Evolutionary conservation across 2,888 invertebrate genomes (phyloP).

Genomic region (Theretra japonica): DNA sequence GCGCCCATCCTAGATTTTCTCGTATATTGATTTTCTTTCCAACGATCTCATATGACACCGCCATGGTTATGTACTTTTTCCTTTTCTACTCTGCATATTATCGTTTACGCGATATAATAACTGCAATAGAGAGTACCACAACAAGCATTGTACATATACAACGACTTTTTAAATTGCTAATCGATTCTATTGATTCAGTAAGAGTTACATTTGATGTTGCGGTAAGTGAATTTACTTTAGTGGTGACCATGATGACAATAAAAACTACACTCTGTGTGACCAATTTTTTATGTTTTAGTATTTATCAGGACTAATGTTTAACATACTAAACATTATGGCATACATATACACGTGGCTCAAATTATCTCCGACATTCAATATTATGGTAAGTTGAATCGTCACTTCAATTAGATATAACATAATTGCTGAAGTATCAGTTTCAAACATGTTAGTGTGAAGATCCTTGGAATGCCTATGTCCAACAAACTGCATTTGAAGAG

Average conservation of each 20-base stretch:
- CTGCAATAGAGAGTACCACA: neutral
- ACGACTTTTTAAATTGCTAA: neutral
- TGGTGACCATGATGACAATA: no score
- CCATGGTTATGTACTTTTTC: neutral
- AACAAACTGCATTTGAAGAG: no score
- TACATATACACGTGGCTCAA: neutral
- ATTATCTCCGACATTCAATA: neutral
- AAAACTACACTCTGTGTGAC: no score
- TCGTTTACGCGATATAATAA: neutral
- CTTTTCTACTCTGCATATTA: neutral
- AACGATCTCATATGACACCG: neutral
- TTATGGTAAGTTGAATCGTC: constrained; percentile 1
- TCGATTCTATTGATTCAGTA: neutral
- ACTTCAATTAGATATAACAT: neutral
- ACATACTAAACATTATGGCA: constrained; percentile 2
- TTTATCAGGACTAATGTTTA: neutral
- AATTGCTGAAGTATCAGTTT: neutral
- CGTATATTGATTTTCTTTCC: neutral
- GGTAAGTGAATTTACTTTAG: neutral
- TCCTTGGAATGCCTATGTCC: no score
- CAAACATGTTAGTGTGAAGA: neutral
- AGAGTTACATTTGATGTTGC: neutral
- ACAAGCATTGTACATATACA: neutral
- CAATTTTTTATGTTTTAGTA: constrained; percentile 4
- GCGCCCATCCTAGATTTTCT: neutral